Evolutionary conservation across 2,888 invertebrate species (phyloP), one percentile per base, ranked within the genome.

Genomic region (Elmis aenea): DNA sequence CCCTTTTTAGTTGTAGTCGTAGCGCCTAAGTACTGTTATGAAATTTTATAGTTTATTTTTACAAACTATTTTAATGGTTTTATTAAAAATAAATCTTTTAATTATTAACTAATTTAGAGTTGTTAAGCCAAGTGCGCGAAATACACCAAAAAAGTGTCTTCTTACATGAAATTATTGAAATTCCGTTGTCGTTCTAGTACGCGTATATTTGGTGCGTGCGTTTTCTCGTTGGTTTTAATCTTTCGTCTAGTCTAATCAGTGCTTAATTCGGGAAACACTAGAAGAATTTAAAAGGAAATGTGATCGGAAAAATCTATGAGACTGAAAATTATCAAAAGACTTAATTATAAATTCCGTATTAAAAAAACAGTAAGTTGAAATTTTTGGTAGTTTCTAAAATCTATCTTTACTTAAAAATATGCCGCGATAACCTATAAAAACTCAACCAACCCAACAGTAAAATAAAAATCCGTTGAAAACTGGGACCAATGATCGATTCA

Each of bases 401-500:
- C n/a, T n/a, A n/a, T n/a, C n/a, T n/a, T n/a, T n/a, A n/a, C n/a
- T n/a, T n/a, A n/a, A 33, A 32, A 48, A 41, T 46, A 48, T 46
- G 46, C 46, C 48, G 35, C 34, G 29, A 37, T 45, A 46, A 48
- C 52, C 52, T 43, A 47, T 29, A 48, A 29, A 48, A 33, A 38
- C 32, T 36, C 33, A 50, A 48, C 41, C 38, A 46, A 40, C 49
- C 52, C 46, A 48, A 26, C 27, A 42, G 37, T n/a, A 37, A 43
- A 39, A 48, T 37, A 40, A 50, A 48, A 46, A 52, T 52, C 51
- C 50, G 54, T 55, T 57, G 50, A 47, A 55, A 46, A 63, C 67
- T 62, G 68, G 68, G 68, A 68, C 68, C 68, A 68, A 68, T 60
- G 52, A 44, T 48, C 46, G 59, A 58, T 61, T 62, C 68, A 68